These are phyloP conservation scores for Misgurnus mizolepis DNA, from an alignment of 2,113 vertebrate genomes.

Conservation along the genomic window DNA sequence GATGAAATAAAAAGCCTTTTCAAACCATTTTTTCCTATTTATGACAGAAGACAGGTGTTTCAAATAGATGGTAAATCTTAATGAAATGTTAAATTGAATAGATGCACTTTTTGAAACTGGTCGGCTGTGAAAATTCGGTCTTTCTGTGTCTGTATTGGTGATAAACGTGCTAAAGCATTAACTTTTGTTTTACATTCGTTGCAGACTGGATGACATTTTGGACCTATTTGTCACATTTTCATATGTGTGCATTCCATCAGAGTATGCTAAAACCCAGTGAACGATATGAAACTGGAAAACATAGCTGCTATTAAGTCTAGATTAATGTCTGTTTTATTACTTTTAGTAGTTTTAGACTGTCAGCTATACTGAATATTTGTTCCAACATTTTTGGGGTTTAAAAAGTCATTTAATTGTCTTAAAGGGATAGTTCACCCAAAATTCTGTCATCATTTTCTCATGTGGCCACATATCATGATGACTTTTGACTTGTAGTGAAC, in stretches of 20 bases:
- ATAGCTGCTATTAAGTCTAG: background rate
- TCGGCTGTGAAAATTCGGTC: background rate
- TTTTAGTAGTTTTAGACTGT: background rate
- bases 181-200: too few relatives aligned
- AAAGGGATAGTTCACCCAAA: too few relatives aligned
- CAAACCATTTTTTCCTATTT: too few relatives aligned
- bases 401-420: too few relatives aligned
- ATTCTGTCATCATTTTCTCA: too few relatives aligned
- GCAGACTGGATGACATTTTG: too few relatives aligned
- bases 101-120: background rate
- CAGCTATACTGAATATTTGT: background rate
- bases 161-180: too few relatives aligned
- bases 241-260: background rate
- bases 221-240: constrained; percentile 1
- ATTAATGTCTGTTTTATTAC: background rate
- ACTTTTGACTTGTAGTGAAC: background rate
- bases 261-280: background rate
- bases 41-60: background rate
- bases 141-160: background rate
- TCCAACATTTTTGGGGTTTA: background rate
- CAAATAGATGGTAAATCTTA: background rate
- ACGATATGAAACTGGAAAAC: background rate
- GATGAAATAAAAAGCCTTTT: too few relatives aligned
- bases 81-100: background rate
- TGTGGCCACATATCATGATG: too few relatives aligned